phyloP scores from a whole-genome alignment of 2,113 vertebrate genomes.

The Mobula birostris region DNA sequence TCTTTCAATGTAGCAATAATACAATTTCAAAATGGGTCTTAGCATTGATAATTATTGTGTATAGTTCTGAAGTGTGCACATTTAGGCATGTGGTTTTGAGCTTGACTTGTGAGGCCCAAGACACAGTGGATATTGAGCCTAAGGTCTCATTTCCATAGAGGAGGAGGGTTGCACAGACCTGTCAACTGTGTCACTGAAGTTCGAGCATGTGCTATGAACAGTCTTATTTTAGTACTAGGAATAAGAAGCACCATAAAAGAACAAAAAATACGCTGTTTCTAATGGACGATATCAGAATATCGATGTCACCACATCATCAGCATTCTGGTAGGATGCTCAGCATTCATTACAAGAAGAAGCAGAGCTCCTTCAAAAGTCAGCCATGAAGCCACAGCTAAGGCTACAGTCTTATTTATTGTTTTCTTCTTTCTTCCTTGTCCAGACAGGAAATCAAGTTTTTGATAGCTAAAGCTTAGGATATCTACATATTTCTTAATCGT shows the following conservation, averaged over 20 bases:
- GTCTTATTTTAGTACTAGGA: background rate
- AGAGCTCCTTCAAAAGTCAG: background rate
- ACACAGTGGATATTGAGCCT: background rate
- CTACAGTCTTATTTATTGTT: background rate
- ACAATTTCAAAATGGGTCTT: background rate
- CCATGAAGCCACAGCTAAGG: background rate
- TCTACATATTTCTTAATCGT: background rate
- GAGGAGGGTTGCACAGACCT: background rate
- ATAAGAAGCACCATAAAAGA: background rate
- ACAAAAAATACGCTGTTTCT: background rate
- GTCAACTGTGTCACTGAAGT: background rate
- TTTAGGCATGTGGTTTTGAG: background rate
- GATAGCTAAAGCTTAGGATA: background rate
- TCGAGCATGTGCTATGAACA: background rate
- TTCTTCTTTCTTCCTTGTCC: too few relatives aligned
- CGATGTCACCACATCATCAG: background rate
- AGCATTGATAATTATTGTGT: background rate
- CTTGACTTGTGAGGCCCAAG: background rate
- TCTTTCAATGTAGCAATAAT: background rate
- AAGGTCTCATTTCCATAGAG: background rate
- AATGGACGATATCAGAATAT: background rate
- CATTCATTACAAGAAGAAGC: background rate
- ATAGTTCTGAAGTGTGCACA: too few relatives aligned
- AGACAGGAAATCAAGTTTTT: background rate
- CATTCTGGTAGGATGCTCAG: background rate